A percentile compares a stretch with the other conserved stretches of the same genome.
phyloP scores from a whole-genome alignment of 2,113 vertebrate genomes.

The Entelurus aequoreus region DNA sequence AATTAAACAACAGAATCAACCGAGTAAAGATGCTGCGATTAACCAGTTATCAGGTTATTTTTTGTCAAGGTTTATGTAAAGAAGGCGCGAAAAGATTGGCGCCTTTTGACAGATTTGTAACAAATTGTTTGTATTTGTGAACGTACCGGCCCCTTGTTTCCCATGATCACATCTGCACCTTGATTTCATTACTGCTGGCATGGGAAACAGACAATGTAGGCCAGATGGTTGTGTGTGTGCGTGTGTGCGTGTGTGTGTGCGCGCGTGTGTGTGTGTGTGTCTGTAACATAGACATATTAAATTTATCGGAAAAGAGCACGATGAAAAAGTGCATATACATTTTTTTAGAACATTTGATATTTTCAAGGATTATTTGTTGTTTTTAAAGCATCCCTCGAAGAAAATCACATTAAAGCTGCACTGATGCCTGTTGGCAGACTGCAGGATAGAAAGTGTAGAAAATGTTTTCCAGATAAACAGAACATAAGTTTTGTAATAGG shows the following conservation, averaged over 20 bases:
- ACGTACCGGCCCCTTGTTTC: slow-evolving; percentile 10
- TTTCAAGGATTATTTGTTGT: too few relatives aligned
- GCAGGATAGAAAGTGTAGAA: neutral
- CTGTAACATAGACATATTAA: neutral
- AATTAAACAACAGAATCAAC: too few relatives aligned
- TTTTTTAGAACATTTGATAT: too few relatives aligned
- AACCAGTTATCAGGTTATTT: neutral
- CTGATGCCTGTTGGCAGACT: neutral
- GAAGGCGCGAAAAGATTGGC: too few relatives aligned
- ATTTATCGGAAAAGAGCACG: neutral
- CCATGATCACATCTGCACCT: slow-evolving; percentile 22
- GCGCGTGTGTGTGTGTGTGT: neutral
- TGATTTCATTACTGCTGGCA: slow-evolving; percentile 33
- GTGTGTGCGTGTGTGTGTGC: neutral
- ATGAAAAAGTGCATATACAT: too few relatives aligned
- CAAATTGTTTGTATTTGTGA: slow-evolving; percentile 16
- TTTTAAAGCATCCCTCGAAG: too few relatives aligned
- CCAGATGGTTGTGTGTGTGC: slow-evolving; percentile 13
- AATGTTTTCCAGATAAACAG: neutral
- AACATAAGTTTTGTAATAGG: neutral
- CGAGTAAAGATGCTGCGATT: neutral
- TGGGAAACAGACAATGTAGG: slow-evolving; percentile 7
- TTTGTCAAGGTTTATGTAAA: neutral
- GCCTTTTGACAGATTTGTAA: slow-evolving; percentile 6
- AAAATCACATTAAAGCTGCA: neutral